Evolutionary conservation across 2,888 invertebrate species (phyloP), one percentile per base, ranked within the genome.

Genomic region (Acanthococcus lagerstroemiae): DNA sequence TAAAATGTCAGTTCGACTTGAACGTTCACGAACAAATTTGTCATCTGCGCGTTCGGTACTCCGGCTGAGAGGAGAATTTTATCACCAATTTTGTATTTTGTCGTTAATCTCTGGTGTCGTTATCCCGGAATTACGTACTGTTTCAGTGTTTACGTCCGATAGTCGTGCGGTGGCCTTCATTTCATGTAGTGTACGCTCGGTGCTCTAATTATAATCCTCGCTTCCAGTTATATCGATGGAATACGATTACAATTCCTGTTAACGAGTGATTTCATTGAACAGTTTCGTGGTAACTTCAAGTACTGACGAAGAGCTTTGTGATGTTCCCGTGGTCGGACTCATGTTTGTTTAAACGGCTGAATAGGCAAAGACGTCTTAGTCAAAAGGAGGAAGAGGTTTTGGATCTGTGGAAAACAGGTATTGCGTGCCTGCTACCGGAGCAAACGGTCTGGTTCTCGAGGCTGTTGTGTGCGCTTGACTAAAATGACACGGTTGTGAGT

Each of bases 401-500:
- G 66, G 58, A 69, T 65, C 48, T 57, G 46, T 69, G 69, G 69
- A 52, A 68, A 55, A 45, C 67, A 69, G 69, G 69, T 69, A 76
- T 3, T 3, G 37, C 12, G 37, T 15, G 37, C 12, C n/a, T 37
- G 12, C 1, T 37, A n/a, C n/a, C n/a, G n/a, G n/a, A n/a, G n/a
- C n/a, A n/a, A n/a, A n/a, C n/a, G n/a, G n/a, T n/a, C n/a, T n/a
- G n/a, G n/a, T n/a, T n/a, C n/a, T n/a, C n/a, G n/a, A n/a, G n/a
- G n/a, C n/a, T n/a, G n/a, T n/a, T n/a, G n/a, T n/a, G n/a, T n/a
- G n/a, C n/a, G n/a, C n/a, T n/a, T n/a, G n/a, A n/a, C n/a, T n/a
- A n/a, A n/a, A n/a, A n/a, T n/a, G n/a, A n/a, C n/a, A n/a, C n/a
- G n/a, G n/a, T n/a, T n/a, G n/a, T n/a, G n/a, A n/a, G n/a, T n/a